A percentile compares a stretch with the other conserved stretches of the same genome.
Conservation (phyloP, 2,113 vertebrate genomes). For the Synchiropus splendidus region DNA sequence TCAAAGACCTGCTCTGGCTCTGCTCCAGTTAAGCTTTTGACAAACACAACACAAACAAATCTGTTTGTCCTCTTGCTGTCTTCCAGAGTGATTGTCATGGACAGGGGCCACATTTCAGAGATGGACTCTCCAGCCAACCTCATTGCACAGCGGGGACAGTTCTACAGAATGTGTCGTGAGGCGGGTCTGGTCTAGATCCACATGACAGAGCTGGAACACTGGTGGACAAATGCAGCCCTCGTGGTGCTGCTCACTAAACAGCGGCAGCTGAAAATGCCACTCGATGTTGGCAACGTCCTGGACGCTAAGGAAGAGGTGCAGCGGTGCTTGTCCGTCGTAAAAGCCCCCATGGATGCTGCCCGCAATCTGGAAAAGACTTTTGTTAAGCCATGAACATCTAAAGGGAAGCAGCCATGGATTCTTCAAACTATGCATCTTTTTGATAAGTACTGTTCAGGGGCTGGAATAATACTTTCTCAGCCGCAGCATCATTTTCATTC, state of each 20-base stretch:
- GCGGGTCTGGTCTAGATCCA: conserved; percentile 72
- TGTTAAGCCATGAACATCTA: conserved; percentile 27
- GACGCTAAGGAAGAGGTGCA: conserved; percentile 38
- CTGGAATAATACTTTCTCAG: conserved; percentile 29
- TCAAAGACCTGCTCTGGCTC: too few species aligned
- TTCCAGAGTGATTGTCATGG: conserved; percentile 87
- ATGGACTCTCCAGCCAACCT: conserved; percentile 78
- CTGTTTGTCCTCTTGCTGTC: conserved; percentile 7
- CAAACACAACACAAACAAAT: neutral
- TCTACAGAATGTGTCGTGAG: conserved; percentile 83
- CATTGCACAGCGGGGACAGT: conserved; percentile 77
- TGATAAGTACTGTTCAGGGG: conserved; percentile 33
- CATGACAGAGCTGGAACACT: neutral
- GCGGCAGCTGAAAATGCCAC: conserved; percentile 46
- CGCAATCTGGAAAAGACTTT: conserved; percentile 27
- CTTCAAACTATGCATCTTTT: conserved; percentile 26
- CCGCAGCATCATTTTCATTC: conserved; percentile 34
- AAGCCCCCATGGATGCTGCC: conserved; percentile 17
- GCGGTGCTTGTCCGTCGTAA: conserved; percentile 19
- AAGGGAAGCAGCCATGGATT: conserved; percentile 23
- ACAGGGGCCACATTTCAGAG: conserved; percentile 79
- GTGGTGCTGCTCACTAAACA: conserved; percentile 24
- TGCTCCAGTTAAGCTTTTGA: too few species aligned
- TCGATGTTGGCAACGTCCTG: conserved; percentile 27
- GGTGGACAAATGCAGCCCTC: conserved; percentile 25